Conservation (phyloP, 2,888 invertebrate species). For the Pilophorus perplexus region DNA sequence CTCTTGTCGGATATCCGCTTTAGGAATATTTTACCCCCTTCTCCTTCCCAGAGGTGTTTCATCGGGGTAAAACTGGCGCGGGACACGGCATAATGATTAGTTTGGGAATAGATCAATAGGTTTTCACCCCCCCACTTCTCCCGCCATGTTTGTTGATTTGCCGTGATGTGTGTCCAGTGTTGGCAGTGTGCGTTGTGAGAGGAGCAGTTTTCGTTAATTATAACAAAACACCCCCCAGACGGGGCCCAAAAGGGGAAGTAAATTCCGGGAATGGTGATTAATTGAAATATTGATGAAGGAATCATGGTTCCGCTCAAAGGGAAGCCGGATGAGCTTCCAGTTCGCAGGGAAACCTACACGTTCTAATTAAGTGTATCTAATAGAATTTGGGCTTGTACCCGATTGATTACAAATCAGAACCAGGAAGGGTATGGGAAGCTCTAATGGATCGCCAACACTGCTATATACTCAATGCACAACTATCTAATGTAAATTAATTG, state of each 20-base stretch:
- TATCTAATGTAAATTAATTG: constrained; percentile 47
- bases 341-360: constrained; percentile 20
- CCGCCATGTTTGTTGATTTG: too few species aligned
- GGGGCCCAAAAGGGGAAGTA: background rate
- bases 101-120: constrained; percentile 35
- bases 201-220: constrained; percentile 36
- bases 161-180: too few species aligned
- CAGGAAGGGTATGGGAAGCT: constrained; percentile 5
- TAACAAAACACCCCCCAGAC: constrained; percentile 38
- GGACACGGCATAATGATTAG: constrained; percentile 31
- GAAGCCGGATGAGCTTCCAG: constrained; percentile 19
- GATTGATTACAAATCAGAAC: constrained; percentile 46
- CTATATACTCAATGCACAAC: constrained; percentile 44
- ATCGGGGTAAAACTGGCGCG: constrained; percentile 10
- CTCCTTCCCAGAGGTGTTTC: constrained; percentile 7
- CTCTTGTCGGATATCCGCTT: constrained; percentile 13
- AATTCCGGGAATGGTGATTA: constrained; percentile 32
- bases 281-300: constrained; percentile 42
- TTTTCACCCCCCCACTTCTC: too few species aligned
- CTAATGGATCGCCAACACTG: constrained; percentile 45
- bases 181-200: too few species aligned
- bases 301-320: constrained; percentile 38
- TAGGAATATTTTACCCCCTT: constrained; percentile 31
- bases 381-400: constrained; percentile 37
- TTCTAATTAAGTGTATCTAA: constrained; percentile 45